Evolutionary conservation across 1,140 invertebrate species (phyloP), one percentile per base, ranked within the genome.

Genomic region (Asobara japonica): DNA sequence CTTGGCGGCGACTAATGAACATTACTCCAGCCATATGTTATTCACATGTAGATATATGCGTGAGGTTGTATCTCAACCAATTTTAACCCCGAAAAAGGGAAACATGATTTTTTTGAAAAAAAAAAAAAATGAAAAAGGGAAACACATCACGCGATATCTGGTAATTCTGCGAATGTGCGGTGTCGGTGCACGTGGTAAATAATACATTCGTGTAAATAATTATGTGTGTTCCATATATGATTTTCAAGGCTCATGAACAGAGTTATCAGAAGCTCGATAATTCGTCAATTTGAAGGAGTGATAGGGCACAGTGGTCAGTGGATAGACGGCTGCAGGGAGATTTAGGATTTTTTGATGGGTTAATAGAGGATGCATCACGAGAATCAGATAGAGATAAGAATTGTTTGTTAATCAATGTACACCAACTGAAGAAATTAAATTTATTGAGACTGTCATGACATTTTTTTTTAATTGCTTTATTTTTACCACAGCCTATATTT

Each of bases 101-200:
- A 56, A 56, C 18, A 56, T 25, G 22, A 22, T 56, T 27, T 56
- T 56, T 56, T 56, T 56, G 4, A 3, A 5, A n/a, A n/a, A n/a
- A n/a, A n/a, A n/a, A n/a, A n/a, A n/a, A n/a, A n/a, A n/a, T n/a
- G n/a, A n/a, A n/a, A n/a, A n/a, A n/a, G n/a, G n/a, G n/a, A n/a
- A n/a, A n/a, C n/a, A 56, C 20, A 65, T 65, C 64, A 65, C 64
- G 64, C 64, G 64, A 65, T 65, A 27, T 65, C 64, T 38, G 33
- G 18, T 29, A 36, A 48, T 68, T 68, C 66, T 56, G 22, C 16
- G 41, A 60, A 60, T 45, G 20, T 62, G 22, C 22, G 18, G 51
- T 56, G 22, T 56, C 51, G 51, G 22, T 27, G 51, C 18, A 27
- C 51, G 18, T 1, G 22, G 20, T 56, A 56, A 56, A 56, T 56